Percentiles rank a stretch among this genome's conserved stretches.
Evolutionary conservation across 2,888 invertebrate species (phyloP).

Genomic region (Holacanthella duospinosa): DNA sequence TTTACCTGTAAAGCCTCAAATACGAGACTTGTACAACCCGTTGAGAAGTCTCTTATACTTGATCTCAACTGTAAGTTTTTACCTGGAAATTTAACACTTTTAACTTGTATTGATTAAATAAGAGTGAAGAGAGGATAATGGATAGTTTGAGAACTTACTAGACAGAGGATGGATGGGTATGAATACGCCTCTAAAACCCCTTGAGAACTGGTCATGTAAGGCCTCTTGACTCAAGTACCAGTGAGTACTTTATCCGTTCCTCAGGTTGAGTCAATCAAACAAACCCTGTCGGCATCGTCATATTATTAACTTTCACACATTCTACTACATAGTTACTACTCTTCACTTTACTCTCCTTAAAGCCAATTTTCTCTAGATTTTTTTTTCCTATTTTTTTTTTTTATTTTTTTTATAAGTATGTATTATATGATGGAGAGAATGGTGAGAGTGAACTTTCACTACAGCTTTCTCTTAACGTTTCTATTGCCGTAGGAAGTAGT

Average conservation of each 20-base stretch:
- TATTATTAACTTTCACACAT: neutral
- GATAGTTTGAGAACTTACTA: conserved; percentile 7
- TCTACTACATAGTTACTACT: neutral
- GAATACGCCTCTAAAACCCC: neutral
- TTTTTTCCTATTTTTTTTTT: too few relatives aligned
- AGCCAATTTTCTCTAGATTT: too few relatives aligned
- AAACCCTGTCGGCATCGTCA: neutral
- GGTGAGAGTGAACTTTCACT: neutral
- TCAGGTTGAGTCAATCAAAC: conserved; percentile 2
- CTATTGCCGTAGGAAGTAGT: neutral
- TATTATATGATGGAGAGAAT: too few relatives aligned
- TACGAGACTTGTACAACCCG: conserved; percentile 35
- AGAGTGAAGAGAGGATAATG: conserved; percentile 7
- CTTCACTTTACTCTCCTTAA: neutral
- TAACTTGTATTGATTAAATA: neutral
- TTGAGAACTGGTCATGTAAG: neutral
- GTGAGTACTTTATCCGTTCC: neutral
- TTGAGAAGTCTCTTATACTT: conserved; percentile 33
- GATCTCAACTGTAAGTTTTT: conserved; percentile 36
- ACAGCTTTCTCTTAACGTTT: neutral
- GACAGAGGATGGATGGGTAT: conserved; percentile 5
- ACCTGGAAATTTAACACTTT: neutral
- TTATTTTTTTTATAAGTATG: too few relatives aligned
- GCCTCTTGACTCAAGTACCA: neutral
- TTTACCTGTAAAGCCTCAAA: conserved; percentile 37